Conservation (phyloP, 2,797 vertebrate genomes). For the Trichosurus vulpecula region DNA sequence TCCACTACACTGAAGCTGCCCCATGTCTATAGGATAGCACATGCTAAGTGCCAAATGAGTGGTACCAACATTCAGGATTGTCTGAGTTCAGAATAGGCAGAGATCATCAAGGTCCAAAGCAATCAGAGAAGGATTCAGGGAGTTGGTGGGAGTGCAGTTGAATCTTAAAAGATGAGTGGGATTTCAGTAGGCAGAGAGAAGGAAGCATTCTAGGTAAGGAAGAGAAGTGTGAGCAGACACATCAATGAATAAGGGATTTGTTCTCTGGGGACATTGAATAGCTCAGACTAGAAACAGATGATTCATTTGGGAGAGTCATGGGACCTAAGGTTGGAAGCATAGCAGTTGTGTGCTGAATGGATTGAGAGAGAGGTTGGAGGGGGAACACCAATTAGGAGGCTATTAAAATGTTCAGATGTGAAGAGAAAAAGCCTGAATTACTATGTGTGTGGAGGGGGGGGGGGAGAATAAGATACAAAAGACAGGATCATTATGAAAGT, state of each 20-base stretch:
- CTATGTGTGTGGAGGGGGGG: background rate
- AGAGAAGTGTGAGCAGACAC: background rate
- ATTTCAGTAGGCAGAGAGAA: background rate
- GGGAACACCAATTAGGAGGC: background rate
- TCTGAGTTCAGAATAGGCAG: background rate
- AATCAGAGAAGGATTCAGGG: background rate
- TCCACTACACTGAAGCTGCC: background rate
- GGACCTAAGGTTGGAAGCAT: background rate
- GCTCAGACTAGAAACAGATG: background rate
- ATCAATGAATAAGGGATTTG: background rate
- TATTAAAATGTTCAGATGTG: background rate
- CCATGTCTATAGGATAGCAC: background rate
- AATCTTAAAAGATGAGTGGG: background rate
- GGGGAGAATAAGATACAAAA: background rate
- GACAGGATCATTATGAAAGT: background rate
- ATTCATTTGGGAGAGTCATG: background rate
- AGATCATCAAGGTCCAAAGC: background rate
- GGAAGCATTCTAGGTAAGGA: background rate
- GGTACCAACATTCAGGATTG: background rate
- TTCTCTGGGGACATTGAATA: background rate
- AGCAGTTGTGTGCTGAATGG: background rate
- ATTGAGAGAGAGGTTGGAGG: background rate
- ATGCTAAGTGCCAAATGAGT: background rate
- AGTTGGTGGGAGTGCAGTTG: background rate
- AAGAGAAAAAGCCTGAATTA: background rate